Base-by-base conservation (phyloP, 2,113 vertebrate species). In the Carassius carassius region DNA sequence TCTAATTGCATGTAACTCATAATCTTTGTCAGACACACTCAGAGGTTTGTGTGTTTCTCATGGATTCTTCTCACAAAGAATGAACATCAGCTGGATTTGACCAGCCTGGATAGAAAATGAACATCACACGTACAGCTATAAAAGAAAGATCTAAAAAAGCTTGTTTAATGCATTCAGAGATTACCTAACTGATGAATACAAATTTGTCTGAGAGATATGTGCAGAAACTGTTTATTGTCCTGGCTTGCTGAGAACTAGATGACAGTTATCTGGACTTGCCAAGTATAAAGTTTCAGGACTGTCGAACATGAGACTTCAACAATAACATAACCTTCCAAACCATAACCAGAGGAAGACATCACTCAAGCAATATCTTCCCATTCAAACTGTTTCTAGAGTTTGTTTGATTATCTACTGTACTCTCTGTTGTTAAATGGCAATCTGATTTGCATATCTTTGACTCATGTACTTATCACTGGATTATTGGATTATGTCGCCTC, bases 101-200 rank as follows among this genome's bases (percentile, higher is more conserved):
- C 23, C 0, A 2, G 49, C 51, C 25, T 32, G 78, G 17, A 88
- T 84, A 74, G 32, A 54, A 90, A 91, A 90, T 86, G 60, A 87
- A 75, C 25, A 82, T 69, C 91, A 86, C 84, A 91, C 91, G 91
- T 88, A 90, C 90, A 91, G 87, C 77, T 23, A 84, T 82, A 87
- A 88, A 86, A 88, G 84, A 86, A 73, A 85, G 72, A 69, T 81
- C 73, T 44, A 78, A 82, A 37, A 81, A 82, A 35, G 32, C 32
- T 73, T 78, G 3, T 81, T 78, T 92, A 90, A 90, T 93, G 91
- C 91, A 92, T 76, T 67, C 63, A 16, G 87, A 86, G 88, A 85
- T 86, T 73, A 90, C 87, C 87, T 86, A 90, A 89, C 91, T 92
- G 91, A 91, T 91, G 86, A 91, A 89, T 86, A 32, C 7, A 44